Base-by-base conservation (phyloP, 2,113 vertebrate genomes). In the Nymphicus hollandicus region DNA sequence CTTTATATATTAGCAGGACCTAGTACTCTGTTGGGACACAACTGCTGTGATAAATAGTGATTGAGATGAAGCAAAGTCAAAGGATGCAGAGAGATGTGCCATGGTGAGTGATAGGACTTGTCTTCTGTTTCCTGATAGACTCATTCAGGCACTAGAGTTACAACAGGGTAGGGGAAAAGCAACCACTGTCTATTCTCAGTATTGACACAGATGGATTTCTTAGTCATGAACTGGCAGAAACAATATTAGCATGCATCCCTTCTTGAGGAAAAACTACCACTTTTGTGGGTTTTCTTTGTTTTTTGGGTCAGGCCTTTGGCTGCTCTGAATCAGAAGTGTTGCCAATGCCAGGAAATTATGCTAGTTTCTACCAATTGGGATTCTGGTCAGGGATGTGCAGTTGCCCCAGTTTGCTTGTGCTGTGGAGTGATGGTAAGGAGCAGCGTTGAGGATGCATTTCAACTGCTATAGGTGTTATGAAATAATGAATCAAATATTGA, bases 101-200 rank as follows among this genome's bases (percentile, higher is more conserved):
- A 0, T 4, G 27, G 31, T 2, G 44, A 49, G 20, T 8, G 8
- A 24, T 16, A 14, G 80, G 72, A 49, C 56, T 88, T 39, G 24
- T n/a, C 44, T 52, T 27, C 15, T 10, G 3, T 27, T 73, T 83
- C 72, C 43, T 33, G 28, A 66, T 17, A 43, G 44, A 73, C 69
- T 69, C 41, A 29, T 68, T 46, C n/a, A 55, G 49, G 37, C 63
- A 39, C 7, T 52, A 27, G 24, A 61, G 31, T 11, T 87, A 33
- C 13, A 29, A 71, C 24, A 41, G 13, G 6, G 1, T 8, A 4
- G 2, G 0, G 1, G 12, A 47, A 70, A 88, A 49, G 9, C 37
- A 50, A n/a, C 69, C 13, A 0, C 35, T 55, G 13, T 24, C 61
- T 69, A 3, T 35, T 43, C 55, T 81, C 58, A 24, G 58, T 64